phyloP scores from a whole-genome alignment of 2,797 vertebrate species.

The Ispidina picta region DNA sequence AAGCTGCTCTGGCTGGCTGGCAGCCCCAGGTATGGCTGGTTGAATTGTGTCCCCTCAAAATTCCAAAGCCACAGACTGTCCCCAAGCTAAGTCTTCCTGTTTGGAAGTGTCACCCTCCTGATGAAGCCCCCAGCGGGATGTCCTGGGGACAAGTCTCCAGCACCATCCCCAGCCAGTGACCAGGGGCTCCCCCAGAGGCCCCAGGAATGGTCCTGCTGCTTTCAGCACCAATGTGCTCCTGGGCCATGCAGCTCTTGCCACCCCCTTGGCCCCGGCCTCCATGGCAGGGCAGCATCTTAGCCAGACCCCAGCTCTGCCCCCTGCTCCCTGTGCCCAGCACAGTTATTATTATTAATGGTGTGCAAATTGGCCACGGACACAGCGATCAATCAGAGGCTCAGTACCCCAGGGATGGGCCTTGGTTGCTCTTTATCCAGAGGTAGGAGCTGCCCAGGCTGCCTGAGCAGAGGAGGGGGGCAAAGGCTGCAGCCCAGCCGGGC shows the following conservation, averaged over 20 bases:
- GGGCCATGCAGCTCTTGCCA: rapidly evolving
- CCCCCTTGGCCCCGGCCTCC: rapidly evolving
- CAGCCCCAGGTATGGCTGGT: too few species aligned
- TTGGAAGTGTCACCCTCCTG: neutral
- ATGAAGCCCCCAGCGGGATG: rapidly evolving
- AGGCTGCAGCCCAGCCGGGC: neutral
- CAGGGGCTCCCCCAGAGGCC: too few species aligned
- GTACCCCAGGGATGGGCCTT: neutral
- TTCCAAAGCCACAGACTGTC: neutral
- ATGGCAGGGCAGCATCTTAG: neutral
- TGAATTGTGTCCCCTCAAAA: neutral
- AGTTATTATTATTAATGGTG: neutral
- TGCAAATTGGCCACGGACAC: neutral
- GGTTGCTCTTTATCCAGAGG: neutral
- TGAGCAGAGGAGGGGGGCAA: neutral
- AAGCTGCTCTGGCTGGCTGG: neutral
- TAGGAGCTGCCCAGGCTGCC: neutral
- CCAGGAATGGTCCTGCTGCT: neutral
- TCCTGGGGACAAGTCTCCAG: neutral
- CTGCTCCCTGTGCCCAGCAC: neutral
- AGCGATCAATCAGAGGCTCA: neutral
- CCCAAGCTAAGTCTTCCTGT: rapidly evolving
- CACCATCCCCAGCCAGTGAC: neutral
- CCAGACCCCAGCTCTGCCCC: neutral
- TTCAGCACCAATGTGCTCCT: rapidly evolving